phyloP scores from a whole-genome alignment of 2,888 invertebrate genomes.

The Habroteleia sp. region DNA sequence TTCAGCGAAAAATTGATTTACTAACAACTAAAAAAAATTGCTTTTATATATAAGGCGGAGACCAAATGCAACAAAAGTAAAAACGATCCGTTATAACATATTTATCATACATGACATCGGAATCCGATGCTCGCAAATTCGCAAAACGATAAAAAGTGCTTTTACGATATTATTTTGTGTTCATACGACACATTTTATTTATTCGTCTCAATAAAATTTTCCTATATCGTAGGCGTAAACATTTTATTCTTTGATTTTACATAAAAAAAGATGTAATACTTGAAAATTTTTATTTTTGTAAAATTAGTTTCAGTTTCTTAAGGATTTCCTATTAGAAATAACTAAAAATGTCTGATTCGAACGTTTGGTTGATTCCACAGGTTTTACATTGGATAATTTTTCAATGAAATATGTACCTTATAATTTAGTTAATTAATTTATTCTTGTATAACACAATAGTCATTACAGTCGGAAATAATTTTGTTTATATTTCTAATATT shows the following conservation, averaged over 20 bases:
- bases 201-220: conserved; percentile 38
- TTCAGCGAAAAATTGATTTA: conserved; percentile 22
- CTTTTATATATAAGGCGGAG: conserved; percentile 33
- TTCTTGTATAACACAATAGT: too few species aligned
- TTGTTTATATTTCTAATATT: too few species aligned
- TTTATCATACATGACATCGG: conserved; percentile 46
- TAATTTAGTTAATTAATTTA: conserved; percentile 16
- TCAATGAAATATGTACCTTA: conserved; percentile 12
- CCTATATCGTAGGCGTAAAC: conserved; percentile 32
- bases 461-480: too few species aligned
- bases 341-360: conserved; percentile 4
- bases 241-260: conserved; percentile 25
- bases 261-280: conserved; percentile 25
- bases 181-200: conserved; percentile 40
- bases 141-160: conserved; percentile 25
- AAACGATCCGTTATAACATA: conserved; percentile 35
- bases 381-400: conserved; percentile 12
- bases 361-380: conserved; percentile 9
- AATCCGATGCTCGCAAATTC: conserved; percentile 16
- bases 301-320: conserved; percentile 27
- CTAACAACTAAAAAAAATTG: conserved; percentile 35
- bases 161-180: conserved; percentile 45
- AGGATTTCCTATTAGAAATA: conserved; percentile 10
- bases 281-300: conserved; percentile 38
- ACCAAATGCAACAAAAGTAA: conserved; percentile 23